Evolutionary conservation across 2,797 vertebrate species (phyloP), one percentile per base, ranked within the genome.

Genomic region (Scleropages formosus): DNA sequence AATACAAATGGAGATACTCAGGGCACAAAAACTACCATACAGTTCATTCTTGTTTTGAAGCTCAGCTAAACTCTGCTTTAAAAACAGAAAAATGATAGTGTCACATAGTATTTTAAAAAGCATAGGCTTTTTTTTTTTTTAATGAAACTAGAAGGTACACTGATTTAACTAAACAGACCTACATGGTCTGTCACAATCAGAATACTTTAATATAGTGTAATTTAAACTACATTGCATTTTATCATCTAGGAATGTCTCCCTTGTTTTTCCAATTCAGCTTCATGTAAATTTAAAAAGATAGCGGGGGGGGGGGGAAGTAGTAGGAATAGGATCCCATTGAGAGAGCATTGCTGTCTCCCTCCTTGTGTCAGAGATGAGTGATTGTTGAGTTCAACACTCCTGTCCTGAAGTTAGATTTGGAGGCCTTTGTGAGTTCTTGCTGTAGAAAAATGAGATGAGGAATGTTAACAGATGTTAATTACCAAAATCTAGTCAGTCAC

Each of bases 351-450:
- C 10, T 20, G 0, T 4, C 27, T 53, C 9, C 51, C 15, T 22
- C 18, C 47, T 53, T 24, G 8, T 26, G 0, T 89, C 83, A 86
- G 22, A 91, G 85, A 1, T 82, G 84, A 51, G 88, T 82, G 82
- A 92, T 81, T 0, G 96, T 99, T 24, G 96, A 99, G 90, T 98
- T 98, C 73, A 99, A 90, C 80, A 94, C n/a, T 27, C 82, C 87
- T 13, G 90, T 73, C 78, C 86, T 84, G 62, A 81, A 74, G 3
- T 89, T 91, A 69, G 89, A 93, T 83, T 84, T 94, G 81, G 94
- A 94, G 75, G 92, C 93, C 86, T 94, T 94, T 75, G 95, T 91
- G 84, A 98, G 92, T 81, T 95, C 94, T 71, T 85, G 95, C 96
- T 96, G 93, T 22, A 76, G 31, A 6, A 2, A 39, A 39, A 39